Percentiles rank a stretch among this genome's conserved stretches.
phyloP scores from a whole-genome alignment of 2,797 vertebrate species.

The Poecilia gillii region DNA sequence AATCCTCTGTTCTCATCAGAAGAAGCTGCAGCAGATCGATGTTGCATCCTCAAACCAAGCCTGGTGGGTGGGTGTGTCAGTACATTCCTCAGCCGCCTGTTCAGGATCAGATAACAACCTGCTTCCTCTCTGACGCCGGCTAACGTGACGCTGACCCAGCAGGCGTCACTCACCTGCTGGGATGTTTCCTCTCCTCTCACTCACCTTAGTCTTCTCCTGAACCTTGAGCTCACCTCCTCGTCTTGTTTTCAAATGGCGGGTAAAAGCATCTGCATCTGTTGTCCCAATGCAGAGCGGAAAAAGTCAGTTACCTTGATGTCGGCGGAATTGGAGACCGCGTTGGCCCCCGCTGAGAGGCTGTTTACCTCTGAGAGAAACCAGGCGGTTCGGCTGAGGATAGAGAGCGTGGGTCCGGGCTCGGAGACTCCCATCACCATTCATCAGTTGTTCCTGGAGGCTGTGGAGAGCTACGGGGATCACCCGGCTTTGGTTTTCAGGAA shows the following conservation, averaged over 20 bases:
- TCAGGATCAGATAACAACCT: slow-evolving; percentile 44
- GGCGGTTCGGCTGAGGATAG: slow-evolving; percentile 79
- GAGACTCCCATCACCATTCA: slow-evolving; percentile 76
- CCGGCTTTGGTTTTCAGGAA: slow-evolving; percentile 74
- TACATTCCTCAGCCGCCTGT: slow-evolving; percentile 18
- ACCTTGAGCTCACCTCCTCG: background rate
- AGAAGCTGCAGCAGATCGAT: background rate
- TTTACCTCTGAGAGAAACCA: slow-evolving; percentile 72
- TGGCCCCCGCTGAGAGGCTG: slow-evolving; percentile 70
- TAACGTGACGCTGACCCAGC: background rate
- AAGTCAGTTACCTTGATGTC: slow-evolving; percentile 30
- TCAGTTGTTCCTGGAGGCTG: slow-evolving; percentile 79
- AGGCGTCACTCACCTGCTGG: background rate
- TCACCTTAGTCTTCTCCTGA: background rate
- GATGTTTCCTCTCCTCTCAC: slow-evolving; percentile 11
- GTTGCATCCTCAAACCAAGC: slow-evolving; percentile 15
- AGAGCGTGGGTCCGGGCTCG: slow-evolving; percentile 65
- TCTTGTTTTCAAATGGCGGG: slow-evolving; percentile 44
- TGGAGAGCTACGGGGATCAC: slow-evolving; percentile 61
- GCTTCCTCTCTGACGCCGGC: background rate
- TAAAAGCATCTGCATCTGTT: slow-evolving; percentile 52
- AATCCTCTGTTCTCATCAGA: background rate
- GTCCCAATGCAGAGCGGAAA: slow-evolving; percentile 42
- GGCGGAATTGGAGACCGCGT: background rate
- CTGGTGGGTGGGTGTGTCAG: slow-evolving; percentile 2